Percentiles rank a stretch among this genome's conserved stretches.
These are phyloP conservation scores for Microchirus variegatus DNA, from an alignment of 2,797 vertebrate genomes.

Conservation along the genomic window DNA sequence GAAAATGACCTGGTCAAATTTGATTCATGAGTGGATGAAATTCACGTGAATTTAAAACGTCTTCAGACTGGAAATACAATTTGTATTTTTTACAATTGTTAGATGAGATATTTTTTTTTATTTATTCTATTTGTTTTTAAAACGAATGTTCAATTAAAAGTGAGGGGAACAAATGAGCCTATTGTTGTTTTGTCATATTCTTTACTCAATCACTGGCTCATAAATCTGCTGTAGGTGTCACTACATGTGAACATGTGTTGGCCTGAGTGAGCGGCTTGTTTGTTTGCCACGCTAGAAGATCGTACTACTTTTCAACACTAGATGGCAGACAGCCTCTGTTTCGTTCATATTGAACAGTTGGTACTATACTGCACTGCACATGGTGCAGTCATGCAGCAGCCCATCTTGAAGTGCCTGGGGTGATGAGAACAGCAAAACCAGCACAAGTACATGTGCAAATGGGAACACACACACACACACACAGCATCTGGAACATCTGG, in stretches of 20 bases:
- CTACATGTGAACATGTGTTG: not conserved
- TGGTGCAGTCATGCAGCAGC: constrained; percentile 65
- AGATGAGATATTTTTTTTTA: constrained; percentile 5
- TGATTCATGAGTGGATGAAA: constrained; percentile 13
- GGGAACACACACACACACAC: constrained; percentile 9
- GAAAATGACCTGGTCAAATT: constrained; percentile 8
- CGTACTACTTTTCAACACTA: constrained; percentile 35
- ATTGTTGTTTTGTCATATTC: not conserved
- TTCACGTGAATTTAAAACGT: constrained; percentile 10
- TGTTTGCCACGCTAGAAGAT: not conserved
- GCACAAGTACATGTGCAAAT: constrained; percentile 24
- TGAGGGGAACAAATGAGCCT: not conserved
- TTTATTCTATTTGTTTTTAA: constrained; percentile 2
- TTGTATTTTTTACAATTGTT: constrained; percentile 42
- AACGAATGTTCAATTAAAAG: constrained; percentile 53
- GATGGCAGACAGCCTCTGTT: constrained; percentile 44
- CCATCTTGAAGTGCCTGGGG: constrained; percentile 30
- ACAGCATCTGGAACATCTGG: constrained; percentile 54
- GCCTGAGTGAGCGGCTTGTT: not conserved
- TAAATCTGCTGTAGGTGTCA: not conserved
- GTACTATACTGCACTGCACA: constrained; percentile 44
- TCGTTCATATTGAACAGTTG: not conserved
- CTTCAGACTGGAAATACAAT: constrained; percentile 32
- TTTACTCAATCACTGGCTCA: not conserved
- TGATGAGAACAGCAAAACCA: constrained; percentile 26